A percentile compares a stretch with the other conserved stretches of the same genome.
phyloP scores from a whole-genome alignment of 2,888 invertebrate species.

The Tiphia femorata region DNA sequence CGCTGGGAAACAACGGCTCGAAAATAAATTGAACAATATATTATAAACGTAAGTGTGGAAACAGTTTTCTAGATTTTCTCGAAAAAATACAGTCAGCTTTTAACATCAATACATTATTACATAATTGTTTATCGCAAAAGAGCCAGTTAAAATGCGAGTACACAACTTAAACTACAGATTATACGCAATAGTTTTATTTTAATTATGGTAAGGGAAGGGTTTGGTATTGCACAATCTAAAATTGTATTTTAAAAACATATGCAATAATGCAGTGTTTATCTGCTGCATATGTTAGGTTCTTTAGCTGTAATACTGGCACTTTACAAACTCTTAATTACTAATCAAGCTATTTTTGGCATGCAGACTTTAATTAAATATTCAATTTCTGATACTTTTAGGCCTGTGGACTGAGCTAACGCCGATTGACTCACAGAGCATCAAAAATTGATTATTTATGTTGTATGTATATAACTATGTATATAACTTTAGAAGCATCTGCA shows the following conservation, averaged over 20 bases:
- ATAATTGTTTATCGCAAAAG: no score
- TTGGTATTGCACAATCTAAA: conserved; percentile 9
- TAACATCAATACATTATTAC: no score
- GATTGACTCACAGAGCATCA: conserved; percentile 31
- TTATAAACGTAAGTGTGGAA: no score
- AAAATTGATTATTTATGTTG: conserved; percentile 45
- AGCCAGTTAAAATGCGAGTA: no score
- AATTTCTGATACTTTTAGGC: conserved; percentile 42
- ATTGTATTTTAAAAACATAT: conserved; percentile 32
- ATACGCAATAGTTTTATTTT: no score
- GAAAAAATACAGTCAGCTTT: no score
- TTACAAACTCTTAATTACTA: conserved; percentile 41
- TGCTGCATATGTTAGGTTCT: conserved; percentile 32
- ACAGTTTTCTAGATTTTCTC: no score
- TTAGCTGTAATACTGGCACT: conserved; percentile 46
- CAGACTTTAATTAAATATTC: conserved; percentile 47
- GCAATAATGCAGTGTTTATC: conserved; percentile 37
- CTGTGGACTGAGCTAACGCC: conserved; percentile 26
- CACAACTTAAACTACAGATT: no score
- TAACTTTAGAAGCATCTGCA: conserved; percentile 33
- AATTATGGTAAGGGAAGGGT: no score
- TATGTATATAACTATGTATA: conserved; percentile 18
- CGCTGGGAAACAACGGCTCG: no score
- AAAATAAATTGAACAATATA: no score
- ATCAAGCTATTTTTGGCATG: conserved; percentile 24